Evolutionary conservation across 2,888 invertebrate genomes (phyloP).

Genomic region (Chelonus formosanus): DNA sequence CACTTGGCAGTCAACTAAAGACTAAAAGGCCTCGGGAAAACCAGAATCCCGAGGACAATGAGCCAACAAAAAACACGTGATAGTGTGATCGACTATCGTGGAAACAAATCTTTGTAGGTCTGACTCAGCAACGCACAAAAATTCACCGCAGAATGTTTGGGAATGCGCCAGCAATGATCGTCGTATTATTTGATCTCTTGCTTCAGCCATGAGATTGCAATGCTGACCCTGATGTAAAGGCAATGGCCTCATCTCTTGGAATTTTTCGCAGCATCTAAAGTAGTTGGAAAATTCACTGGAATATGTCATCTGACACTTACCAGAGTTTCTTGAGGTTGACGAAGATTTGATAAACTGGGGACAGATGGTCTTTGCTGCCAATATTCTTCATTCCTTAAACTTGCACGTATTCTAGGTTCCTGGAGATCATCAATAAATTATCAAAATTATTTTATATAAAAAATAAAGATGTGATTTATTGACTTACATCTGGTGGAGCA

Average conservation of each 20-base stretch:
- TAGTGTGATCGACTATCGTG: slow-evolving; percentile 43
- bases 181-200: too few species aligned
- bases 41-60: slow-evolving; percentile 30
- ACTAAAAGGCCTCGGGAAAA: slow-evolving; percentile 38
- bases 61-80: slow-evolving; percentile 45
- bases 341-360: slow-evolving; percentile 45
- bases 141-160: too few species aligned
- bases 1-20: slow-evolving; percentile 40
- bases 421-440: slow-evolving; percentile 24
- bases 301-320: slow-evolving; percentile 40
- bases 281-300: too few species aligned
- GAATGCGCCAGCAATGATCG: too few species aligned
- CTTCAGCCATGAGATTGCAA: too few species aligned
- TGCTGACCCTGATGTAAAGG: too few species aligned
- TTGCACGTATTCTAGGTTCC: slow-evolving; percentile 47
- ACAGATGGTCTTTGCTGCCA: slow-evolving; percentile 49
- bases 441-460: neutral
- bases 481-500: slow-evolving; percentile 27
- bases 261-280: too few species aligned
- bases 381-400: slow-evolving; percentile 46
- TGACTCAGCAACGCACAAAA: slow-evolving; percentile 48
- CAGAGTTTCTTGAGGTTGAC: slow-evolving; percentile 50
- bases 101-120: slow-evolving; percentile 45
- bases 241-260: too few species aligned
- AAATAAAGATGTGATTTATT: too few species aligned